Evolutionary conservation across 2,113 vertebrate species (phyloP), one percentile per base, ranked within the genome.

Genomic region (Planiliza haematocheilus): DNA sequence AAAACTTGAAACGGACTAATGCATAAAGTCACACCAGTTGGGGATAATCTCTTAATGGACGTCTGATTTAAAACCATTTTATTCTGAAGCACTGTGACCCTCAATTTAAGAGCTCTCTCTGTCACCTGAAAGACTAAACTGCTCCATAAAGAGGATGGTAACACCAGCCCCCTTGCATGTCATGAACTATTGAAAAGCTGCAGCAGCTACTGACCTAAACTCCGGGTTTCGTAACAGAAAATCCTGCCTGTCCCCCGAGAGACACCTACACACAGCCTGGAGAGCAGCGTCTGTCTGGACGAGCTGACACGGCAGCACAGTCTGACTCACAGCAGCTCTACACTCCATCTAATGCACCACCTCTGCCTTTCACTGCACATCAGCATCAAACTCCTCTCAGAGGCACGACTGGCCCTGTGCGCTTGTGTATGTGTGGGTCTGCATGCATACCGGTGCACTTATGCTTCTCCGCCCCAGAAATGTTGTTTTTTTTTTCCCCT

Each of bases 331-430:
- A 65, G 68, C 72, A 60, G 72, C 83, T 82, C 83, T 37, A 43
- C 55, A 14, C 78, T 84, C 77, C 72, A 53, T 79, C 84, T 77
- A 71, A 89, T 82, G 86, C 88, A 82, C 65, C 85, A 77, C 83
- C 88, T 81, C 88, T 74, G 77, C 84, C 88, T 70, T 80, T 92
- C 89, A 74, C 73, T 51, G 78, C 82, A 58, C 62, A 87, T 91
- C 82, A 85, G 62, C 80, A 16, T 91, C 88, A 91, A 83, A 70
- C 58, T 65, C 64, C 7, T 76, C 79, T 72, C 65, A 62, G 68
- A 81, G 76, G 70, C 77, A 52, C 10, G 1, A 17, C 21, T 1
- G 49, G 34, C 68, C 2, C n/a, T 58, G 51, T 30, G 50, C 39
- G 50, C 60, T 21, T 37, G 55, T 39, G 42, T 63, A 18, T 43